Conservation (phyloP, 2,797 vertebrate genomes). For the Muscicapa comitata region DNA sequence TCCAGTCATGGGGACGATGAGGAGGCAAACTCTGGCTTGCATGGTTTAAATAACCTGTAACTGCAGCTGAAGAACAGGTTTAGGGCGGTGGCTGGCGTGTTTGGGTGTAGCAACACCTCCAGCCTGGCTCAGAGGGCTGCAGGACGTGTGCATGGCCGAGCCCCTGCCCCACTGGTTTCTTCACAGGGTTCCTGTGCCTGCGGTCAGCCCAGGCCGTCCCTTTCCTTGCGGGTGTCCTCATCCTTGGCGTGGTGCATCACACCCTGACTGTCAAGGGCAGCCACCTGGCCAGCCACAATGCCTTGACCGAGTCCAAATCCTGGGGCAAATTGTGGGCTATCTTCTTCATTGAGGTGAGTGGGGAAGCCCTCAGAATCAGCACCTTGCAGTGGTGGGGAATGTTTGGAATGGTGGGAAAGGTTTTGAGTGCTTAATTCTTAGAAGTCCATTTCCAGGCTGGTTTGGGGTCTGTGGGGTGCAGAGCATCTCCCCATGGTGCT, state of each 20-base stretch:
- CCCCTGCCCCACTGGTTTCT: not conserved
- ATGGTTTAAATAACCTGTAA: not conserved
- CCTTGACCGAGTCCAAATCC: constrained; percentile 82
- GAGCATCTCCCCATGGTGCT: not conserved
- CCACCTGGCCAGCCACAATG: constrained; percentile 88
- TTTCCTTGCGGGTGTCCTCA: constrained; percentile 76
- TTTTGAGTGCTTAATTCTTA: not conserved
- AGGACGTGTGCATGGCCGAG: accelerated
- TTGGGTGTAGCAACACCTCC: not conserved
- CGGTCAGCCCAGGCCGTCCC: constrained; percentile 70
- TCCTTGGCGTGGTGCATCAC: constrained; percentile 84
- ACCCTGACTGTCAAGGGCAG: constrained; percentile 87
- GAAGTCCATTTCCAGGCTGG: not conserved
- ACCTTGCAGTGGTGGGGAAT: not conserved
- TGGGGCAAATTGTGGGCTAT: constrained; percentile 86
- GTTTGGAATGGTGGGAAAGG: not conserved
- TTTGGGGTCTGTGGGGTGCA: not conserved
- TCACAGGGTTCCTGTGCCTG: constrained; percentile 86
- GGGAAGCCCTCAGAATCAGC: not conserved
- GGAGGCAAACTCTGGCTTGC: not conserved
- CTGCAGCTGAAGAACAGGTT: not conserved
- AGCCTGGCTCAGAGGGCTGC: not conserved
- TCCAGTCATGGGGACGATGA: accelerated
- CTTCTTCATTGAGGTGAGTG: constrained; percentile 92
- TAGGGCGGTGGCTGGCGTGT: not conserved